Percentiles rank a stretch among this genome's conserved stretches.
phyloP scores from a whole-genome alignment of 2,113 vertebrate genomes.

The Paraplagusia blochii region DNA sequence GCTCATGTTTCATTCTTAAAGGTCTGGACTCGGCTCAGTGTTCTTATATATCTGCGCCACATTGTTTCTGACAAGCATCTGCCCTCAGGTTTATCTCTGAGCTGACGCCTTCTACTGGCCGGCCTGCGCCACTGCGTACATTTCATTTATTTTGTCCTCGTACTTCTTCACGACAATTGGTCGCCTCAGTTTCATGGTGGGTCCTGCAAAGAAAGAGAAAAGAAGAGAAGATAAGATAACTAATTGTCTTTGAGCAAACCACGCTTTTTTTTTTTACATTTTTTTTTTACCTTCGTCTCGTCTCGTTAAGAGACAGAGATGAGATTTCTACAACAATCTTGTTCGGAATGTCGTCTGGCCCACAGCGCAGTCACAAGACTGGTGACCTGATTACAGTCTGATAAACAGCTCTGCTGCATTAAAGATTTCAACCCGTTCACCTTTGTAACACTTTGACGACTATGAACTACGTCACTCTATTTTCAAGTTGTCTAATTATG shows the following conservation, averaged over 20 bases:
- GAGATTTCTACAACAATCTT: neutral
- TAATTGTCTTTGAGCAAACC: neutral
- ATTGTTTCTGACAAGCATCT: neutral
- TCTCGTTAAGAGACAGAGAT: neutral
- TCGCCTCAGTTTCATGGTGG: conserved; percentile 80
- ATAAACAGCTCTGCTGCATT: neutral
- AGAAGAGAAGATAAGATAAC: neutral
- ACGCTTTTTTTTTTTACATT: too few relatives aligned
- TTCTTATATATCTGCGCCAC: conserved; percentile 1
- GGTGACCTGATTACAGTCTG: neutral
- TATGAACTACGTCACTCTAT: too few relatives aligned
- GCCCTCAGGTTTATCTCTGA: neutral
- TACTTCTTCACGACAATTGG: conserved; percentile 76
- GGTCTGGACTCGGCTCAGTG: neutral
- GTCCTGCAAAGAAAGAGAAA: conserved; percentile 60
- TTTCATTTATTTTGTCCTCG: conserved; percentile 69
- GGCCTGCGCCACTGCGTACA: conserved; percentile 56
- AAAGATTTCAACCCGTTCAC: neutral
- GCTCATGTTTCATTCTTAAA: neutral
- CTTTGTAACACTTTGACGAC: neutral
- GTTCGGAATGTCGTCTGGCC: conserved; percentile 8
- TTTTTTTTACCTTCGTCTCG: too few relatives aligned
- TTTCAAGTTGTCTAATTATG: too few relatives aligned
- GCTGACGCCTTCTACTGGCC: conserved; percentile 16
- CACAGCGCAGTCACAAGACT: neutral